Evolutionary conservation across 2,888 invertebrate genomes (phyloP).

Genomic region (Gymnosoma rotundatum): DNA sequence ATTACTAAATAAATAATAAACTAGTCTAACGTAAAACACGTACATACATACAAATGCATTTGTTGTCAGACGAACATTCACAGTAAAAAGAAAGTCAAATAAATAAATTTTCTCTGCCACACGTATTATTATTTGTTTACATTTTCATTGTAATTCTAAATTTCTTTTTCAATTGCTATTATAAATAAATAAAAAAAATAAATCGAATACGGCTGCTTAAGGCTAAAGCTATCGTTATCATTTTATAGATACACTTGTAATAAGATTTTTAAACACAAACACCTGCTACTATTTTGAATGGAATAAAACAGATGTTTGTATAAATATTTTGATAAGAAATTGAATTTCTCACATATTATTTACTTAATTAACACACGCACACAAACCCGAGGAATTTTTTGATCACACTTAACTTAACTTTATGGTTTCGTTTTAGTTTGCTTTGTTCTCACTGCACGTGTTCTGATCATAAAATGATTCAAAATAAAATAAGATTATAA

Average conservation of each 20-base stretch:
- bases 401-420: no score
- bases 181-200: not conserved
- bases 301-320: not conserved
- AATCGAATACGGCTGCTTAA: not conserved
- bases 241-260: not conserved
- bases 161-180: not conserved
- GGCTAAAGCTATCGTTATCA: not conserved
- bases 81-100: constrained; percentile 35
- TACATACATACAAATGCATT: not conserved
- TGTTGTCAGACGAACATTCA: not conserved
- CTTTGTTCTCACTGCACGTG: no score
- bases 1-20: not conserved
- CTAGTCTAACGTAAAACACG: not conserved
- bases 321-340: constrained; percentile 18
- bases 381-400: no score
- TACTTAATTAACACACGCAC: no score
- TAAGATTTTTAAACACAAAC: not conserved
- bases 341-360: not conserved
- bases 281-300: constrained; percentile 14
- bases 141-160: not conserved
- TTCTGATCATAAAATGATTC: no score
- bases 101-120: constrained; percentile 8
- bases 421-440: no score
- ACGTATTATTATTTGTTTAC: constrained; percentile 6
- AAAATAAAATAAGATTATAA: no score